Evolutionary conservation across 1,140 invertebrate species (phyloP).

Genomic region (Hycleus phaleratus): DNA sequence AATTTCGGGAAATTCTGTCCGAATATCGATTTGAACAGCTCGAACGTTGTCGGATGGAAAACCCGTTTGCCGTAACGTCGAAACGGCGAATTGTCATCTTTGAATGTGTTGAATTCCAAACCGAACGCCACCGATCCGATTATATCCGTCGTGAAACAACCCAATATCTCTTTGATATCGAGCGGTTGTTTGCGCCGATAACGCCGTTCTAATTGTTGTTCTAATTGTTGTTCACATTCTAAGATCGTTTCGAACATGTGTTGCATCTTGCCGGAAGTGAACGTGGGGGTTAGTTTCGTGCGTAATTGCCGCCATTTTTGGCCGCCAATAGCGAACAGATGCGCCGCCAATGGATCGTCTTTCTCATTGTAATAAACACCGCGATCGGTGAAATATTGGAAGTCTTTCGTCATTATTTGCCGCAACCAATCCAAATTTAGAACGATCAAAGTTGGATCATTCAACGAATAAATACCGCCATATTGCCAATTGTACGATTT

Average conservation of each 20-base stretch:
- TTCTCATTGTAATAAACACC: constrained; percentile 40
- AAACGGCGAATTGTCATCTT: constrained; percentile 39
- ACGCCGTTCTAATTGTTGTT: background rate
- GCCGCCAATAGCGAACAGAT: constrained; percentile 43
- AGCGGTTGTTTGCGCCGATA: constrained; percentile 9
- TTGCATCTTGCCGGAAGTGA: background rate
- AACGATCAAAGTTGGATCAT: constrained; percentile 14
- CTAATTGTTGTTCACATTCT: background rate
- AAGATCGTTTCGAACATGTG: constrained; percentile 20
- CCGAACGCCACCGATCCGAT: constrained; percentile 46
- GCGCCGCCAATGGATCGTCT: constrained; percentile 42
- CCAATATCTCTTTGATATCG: constrained; percentile 38
- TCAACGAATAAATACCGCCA: background rate
- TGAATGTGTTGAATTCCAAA: constrained; percentile 42
- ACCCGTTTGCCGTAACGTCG: constrained; percentile 13
- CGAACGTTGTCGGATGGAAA: background rate
- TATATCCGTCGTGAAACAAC: constrained; percentile 43
- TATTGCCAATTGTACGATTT: background rate
- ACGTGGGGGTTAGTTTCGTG: constrained; percentile 39
- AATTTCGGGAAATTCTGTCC: background rate
- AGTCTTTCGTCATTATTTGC: constrained; percentile 43
- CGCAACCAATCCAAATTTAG: constrained; percentile 45
- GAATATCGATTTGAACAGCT: background rate
- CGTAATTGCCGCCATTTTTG: constrained; percentile 44
- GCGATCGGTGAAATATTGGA: constrained; percentile 43